These are phyloP conservation scores for Morpho helenor DNA, from an alignment of 2,888 invertebrate genomes.

Conservation along the genomic window DNA sequence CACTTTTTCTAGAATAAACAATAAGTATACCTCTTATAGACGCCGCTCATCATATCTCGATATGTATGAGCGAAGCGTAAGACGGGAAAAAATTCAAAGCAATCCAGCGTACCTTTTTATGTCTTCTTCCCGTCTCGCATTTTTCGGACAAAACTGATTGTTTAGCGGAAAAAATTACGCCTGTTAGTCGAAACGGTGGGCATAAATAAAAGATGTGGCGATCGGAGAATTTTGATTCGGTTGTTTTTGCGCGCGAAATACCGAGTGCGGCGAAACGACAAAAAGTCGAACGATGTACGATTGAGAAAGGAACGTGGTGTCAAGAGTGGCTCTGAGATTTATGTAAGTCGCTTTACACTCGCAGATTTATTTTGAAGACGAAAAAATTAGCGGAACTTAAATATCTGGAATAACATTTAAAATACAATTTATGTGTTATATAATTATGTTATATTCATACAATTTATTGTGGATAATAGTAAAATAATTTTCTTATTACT, in stretches of 20 bases:
- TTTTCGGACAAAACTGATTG: slow-evolving; percentile 78
- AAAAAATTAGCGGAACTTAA: neutral
- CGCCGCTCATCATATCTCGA: slow-evolving; percentile 60
- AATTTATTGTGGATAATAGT: too few relatives aligned
- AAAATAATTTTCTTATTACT: too few relatives aligned
- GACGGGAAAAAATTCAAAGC: slow-evolving; percentile 51
- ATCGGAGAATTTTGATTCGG: slow-evolving; percentile 74
- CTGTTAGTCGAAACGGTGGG: slow-evolving; percentile 69
- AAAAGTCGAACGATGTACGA: slow-evolving; percentile 57
- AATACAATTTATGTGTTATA: too few relatives aligned
- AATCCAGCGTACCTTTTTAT: slow-evolving; percentile 65
- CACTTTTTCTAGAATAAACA: slow-evolving; percentile 36
- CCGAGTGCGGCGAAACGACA: slow-evolving; percentile 54
- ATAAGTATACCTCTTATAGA: slow-evolving; percentile 27
- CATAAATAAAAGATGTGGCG: slow-evolving; percentile 74
- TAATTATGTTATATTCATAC: too few relatives aligned
- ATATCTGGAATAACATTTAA: too few relatives aligned
- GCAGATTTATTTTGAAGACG: slow-evolving; percentile 18
- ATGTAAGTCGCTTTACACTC: slow-evolving; percentile 43
- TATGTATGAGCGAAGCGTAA: slow-evolving; percentile 50
- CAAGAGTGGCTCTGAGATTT: slow-evolving; percentile 51
- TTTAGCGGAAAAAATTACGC: slow-evolving; percentile 78
- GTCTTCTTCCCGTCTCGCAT: slow-evolving; percentile 70
- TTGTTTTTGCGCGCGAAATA: slow-evolving; percentile 55
- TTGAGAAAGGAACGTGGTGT: slow-evolving; percentile 66